Conservation (phyloP, 2,797 vertebrate genomes). For the Acanthurus tractus region DNA sequence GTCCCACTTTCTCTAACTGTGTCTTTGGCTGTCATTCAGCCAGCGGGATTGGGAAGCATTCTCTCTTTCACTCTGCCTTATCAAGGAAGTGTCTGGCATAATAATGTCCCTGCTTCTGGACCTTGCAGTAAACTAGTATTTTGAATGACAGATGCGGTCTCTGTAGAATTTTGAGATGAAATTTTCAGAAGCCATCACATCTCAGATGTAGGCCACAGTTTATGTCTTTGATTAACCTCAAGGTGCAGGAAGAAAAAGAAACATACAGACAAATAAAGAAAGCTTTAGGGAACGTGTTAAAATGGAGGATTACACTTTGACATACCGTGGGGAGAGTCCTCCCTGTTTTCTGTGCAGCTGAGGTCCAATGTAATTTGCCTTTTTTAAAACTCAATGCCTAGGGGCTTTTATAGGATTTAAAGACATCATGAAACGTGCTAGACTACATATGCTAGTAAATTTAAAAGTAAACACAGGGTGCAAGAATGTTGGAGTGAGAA, state of each 20-base stretch:
- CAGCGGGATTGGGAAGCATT: slow-evolving; percentile 25
- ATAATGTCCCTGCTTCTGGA: slow-evolving; percentile 26
- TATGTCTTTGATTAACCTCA: slow-evolving; percentile 35
- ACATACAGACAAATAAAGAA: slow-evolving; percentile 42
- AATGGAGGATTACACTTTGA: slow-evolving; percentile 71
- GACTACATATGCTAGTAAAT: slow-evolving; percentile 47
- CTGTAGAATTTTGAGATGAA: slow-evolving; percentile 4
- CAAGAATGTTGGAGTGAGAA: slow-evolving; percentile 1
- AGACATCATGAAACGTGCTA: slow-evolving; percentile 58
- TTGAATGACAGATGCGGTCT: slow-evolving; percentile 24
- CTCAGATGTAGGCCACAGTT: slow-evolving; percentile 7
- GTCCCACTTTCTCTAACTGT: slow-evolving; percentile 48
- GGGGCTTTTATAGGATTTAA: slow-evolving; percentile 65
- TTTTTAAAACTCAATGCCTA: slow-evolving; percentile 68
- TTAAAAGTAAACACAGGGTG: slow-evolving; percentile 25
- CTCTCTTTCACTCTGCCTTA: slow-evolving; percentile 20
- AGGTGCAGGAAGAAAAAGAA: slow-evolving; percentile 32
- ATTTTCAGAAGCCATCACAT: slow-evolving; percentile 15
- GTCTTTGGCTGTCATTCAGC: slow-evolving; percentile 67
- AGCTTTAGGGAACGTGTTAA: slow-evolving; percentile 59
- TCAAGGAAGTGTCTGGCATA: slow-evolving; percentile 42
- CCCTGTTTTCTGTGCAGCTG: slow-evolving; percentile 53
- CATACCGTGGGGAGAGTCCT: slow-evolving; percentile 48
- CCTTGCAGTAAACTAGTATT: slow-evolving; percentile 28
- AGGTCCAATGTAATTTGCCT: slow-evolving; percentile 65